A percentile compares a stretch with the other conserved stretches of the same genome.
Evolutionary conservation across 2,797 vertebrate genomes (phyloP).

Genomic region (Gallinago solitaria): DNA sequence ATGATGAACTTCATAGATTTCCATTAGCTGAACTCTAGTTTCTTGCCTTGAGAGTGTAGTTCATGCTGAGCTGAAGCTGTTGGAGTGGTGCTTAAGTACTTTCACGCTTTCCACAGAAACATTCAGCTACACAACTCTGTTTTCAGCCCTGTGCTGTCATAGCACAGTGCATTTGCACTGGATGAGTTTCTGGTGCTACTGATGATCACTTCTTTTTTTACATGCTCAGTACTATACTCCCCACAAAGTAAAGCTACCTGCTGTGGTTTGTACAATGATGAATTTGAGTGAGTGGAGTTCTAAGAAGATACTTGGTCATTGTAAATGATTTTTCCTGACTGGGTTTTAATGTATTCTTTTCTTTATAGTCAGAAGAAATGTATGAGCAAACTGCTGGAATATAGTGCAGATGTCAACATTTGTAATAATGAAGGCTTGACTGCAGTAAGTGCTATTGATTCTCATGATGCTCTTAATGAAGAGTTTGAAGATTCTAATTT

Average conservation of each 20-base stretch:
- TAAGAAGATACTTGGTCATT: neutral
- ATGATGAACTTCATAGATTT: neutral
- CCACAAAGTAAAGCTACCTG: neutral
- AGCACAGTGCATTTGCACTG: neutral
- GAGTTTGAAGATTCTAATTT: neutral
- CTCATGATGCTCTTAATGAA: neutral
- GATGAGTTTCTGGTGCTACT: neutral
- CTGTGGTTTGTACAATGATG: neutral
- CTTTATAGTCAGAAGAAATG: slow-evolving; percentile 95
- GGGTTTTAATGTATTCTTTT: slow-evolving; percentile 12
- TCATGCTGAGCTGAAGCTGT: neutral
- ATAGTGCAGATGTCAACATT: slow-evolving; percentile 97
- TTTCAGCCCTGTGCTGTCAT: neutral
- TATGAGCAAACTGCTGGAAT: slow-evolving; percentile 96
- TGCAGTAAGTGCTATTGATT: slow-evolving; percentile 86
- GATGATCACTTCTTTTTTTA: neutral
- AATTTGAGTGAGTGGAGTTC: neutral
- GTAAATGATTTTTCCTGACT: neutral
- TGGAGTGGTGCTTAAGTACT: neutral
- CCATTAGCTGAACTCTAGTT: neutral
- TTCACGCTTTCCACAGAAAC: neutral
- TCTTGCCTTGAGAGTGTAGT: neutral
- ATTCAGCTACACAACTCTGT: neutral
- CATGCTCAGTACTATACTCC: neutral
- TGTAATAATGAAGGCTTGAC: slow-evolving; percentile 99